Evolutionary conservation across 2,888 invertebrate genomes (phyloP).

Genomic region (Drosophila merina): DNA sequence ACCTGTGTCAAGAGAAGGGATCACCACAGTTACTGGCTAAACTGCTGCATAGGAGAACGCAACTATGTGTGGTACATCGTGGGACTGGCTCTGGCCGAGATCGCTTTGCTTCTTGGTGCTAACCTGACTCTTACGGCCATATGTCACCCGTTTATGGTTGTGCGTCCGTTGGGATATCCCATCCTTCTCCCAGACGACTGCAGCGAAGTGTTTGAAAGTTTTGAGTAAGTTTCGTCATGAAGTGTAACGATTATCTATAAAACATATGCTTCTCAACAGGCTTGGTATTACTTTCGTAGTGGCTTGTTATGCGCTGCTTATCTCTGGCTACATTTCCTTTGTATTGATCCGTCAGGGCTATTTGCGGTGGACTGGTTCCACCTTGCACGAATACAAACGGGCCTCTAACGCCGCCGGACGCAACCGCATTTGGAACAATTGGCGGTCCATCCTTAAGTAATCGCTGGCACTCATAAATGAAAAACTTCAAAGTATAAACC

Average conservation of each 20-base stretch:
- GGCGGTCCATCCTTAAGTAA: slow-evolving; percentile 74
- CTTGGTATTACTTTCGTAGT: slow-evolving; percentile 86
- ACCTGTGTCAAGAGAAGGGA: slow-evolving; percentile 91
- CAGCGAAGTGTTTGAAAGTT: slow-evolving; percentile 91
- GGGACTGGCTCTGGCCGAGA: slow-evolving; percentile 88
- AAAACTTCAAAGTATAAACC: not conserved
- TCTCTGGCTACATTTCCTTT: slow-evolving; percentile 84
- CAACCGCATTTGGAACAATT: slow-evolving; percentile 76
- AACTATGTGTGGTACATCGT: slow-evolving; percentile 91
- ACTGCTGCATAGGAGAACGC: slow-evolving; percentile 92
- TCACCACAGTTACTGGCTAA: slow-evolving; percentile 93
- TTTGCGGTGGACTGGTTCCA: slow-evolving; percentile 85
- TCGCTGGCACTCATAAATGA: not conserved
- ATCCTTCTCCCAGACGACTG: slow-evolving; percentile 93
- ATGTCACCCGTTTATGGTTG: slow-evolving; percentile 88
- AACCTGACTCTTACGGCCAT: slow-evolving; percentile 94
- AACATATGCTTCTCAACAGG: slow-evolving; percentile 82
- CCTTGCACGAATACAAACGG: slow-evolving; percentile 85
- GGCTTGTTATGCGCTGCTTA: slow-evolving; percentile 85
- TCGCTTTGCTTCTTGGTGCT: slow-evolving; percentile 89
- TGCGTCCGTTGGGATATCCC: slow-evolving; percentile 77
- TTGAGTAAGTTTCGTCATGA: slow-evolving; percentile 86
- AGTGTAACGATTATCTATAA: not conserved
- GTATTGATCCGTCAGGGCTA: slow-evolving; percentile 84
- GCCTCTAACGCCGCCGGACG: slow-evolving; percentile 54